phyloP scores from a whole-genome alignment of 2,797 vertebrate genomes.

The Babyrousa celebensis region DNA sequence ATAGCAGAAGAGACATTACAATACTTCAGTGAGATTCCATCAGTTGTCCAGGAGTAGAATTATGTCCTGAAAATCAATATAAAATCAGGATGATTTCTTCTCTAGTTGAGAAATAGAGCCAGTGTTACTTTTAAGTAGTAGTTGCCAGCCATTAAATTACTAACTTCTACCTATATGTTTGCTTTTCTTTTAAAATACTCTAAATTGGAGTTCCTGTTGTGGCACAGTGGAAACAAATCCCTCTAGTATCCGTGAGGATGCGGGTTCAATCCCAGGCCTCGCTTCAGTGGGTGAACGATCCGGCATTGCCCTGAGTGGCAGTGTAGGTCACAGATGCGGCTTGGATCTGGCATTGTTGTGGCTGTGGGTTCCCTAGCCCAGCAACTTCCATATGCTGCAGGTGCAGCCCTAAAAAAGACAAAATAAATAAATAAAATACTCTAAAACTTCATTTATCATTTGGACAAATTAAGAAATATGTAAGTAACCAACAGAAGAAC shows the following conservation, averaged over 20 bases:
- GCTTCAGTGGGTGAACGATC: too few relatives aligned
- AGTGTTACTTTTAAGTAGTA: neutral
- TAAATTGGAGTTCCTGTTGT: neutral
- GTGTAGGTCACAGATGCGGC: too few relatives aligned
- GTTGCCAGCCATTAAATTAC: neutral
- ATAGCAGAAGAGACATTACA: neutral
- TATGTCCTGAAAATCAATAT: neutral
- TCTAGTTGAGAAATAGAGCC: constrained; percentile 3
- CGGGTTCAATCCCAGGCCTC: too few relatives aligned
- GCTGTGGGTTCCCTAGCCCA: too few relatives aligned
- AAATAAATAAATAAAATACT: neutral
- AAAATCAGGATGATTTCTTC: constrained; percentile 42
- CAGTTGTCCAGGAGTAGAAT: neutral
- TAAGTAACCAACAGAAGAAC: constrained; percentile 23
- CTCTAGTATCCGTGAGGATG: too few relatives aligned
- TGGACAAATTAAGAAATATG: constrained; percentile 22
- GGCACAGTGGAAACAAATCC: too few relatives aligned
- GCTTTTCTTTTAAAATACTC: neutral
- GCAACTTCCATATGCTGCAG: too few relatives aligned
- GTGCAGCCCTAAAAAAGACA: too few relatives aligned
- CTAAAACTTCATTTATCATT: neutral
- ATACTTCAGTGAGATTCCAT: neutral
- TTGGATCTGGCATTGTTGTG: too few relatives aligned
- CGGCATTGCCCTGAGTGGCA: too few relatives aligned
- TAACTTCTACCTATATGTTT: constrained; percentile 16